These are phyloP conservation scores for Erebia ligea DNA, from an alignment of 2,888 invertebrate genomes.

Conservation along the genomic window DNA sequence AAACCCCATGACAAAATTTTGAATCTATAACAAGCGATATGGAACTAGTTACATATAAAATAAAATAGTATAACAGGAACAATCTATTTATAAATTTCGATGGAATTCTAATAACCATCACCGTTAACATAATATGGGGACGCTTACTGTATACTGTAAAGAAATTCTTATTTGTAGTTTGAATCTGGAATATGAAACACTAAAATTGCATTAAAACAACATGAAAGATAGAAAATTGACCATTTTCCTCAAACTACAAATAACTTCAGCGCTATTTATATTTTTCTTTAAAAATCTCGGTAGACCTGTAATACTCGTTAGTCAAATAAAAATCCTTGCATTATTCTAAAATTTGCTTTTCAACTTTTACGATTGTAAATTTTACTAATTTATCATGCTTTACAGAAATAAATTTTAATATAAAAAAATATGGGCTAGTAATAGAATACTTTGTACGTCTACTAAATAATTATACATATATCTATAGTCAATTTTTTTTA, in stretches of 20 bases:
- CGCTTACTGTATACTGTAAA: conserved; percentile 22
- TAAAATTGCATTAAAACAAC: not conserved
- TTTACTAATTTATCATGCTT: conserved; percentile 13
- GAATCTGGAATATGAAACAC: conserved; percentile 28
- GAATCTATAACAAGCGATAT: conserved; percentile 60
- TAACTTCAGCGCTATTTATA: conserved; percentile 7
- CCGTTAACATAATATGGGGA: conserved; percentile 45
- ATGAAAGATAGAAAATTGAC: not conserved
- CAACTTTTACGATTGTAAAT: not conserved
- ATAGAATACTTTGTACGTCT: not conserved
- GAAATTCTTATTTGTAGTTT: conserved; percentile 44
- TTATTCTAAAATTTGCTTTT: not conserved
- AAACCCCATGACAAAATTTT: conserved; percentile 79
- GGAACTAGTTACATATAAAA: conserved; percentile 50
- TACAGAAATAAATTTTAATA: conserved; percentile 8
- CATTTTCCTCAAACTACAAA: conserved; percentile 39
- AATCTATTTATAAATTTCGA: conserved; percentile 36
- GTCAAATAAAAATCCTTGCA: conserved; percentile 1
- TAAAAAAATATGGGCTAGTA: not conserved
- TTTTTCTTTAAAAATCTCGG: not conserved
- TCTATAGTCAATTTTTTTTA: not conserved
- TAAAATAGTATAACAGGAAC: conserved; percentile 39
- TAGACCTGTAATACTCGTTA: not conserved
- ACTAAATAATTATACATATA: conserved; percentile 10
- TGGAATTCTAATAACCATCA: conserved; percentile 54